Base-by-base conservation (phyloP, 35 echinoderm and acorn worm species). In the Chiridota heheva region DNA sequence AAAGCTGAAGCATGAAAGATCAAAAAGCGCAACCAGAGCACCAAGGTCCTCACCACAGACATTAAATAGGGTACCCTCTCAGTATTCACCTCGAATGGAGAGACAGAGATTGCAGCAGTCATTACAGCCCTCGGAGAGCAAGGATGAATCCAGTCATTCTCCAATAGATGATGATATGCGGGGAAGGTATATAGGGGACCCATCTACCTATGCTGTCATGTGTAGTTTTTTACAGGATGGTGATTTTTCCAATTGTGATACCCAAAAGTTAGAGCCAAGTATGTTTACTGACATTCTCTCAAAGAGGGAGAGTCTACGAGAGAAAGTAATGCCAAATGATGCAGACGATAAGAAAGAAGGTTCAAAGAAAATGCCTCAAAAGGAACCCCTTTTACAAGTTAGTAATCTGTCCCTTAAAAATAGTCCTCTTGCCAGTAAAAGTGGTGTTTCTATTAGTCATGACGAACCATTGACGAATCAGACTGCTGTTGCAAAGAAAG, bases 171-270 rank as follows among this genome's bases (percentile, higher is more conserved):
- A 78, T 38, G 48, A 22, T 10, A 37, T 31, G 16, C 58, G 36
- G 51, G 40, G 33, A 35, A 78, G 55, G 20, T 33, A 78, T 38
- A 55, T 81, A 2, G 86, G 70, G 33, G 85, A 87, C 59, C 85
- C 86, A 36, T 88, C 90, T 15, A 93, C 90, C 6, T 93, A 78
- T 61, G 90, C 90, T 5, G 85, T 93, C 38, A 88, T 93, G 90
- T 63, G 88, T 39, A 88, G 85, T 40, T 82, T 88, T 41, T 63
- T 81, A 16, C 90, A 93, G 57, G 78, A 88, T 17, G 74, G 68
- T 58, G 90, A 93, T 36, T 51, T 78, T 25, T 88, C 86, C 33
- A 85, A 93, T n/a, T 93, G 90, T 88, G 90, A 84, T 16, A 93
- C 90, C 13, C 86, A 87, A 15, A 81, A 75, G 64, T 72, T 88